Evolutionary conservation across 2,797 vertebrate species (phyloP).

Genomic region (Lacerta viridis): DNA sequence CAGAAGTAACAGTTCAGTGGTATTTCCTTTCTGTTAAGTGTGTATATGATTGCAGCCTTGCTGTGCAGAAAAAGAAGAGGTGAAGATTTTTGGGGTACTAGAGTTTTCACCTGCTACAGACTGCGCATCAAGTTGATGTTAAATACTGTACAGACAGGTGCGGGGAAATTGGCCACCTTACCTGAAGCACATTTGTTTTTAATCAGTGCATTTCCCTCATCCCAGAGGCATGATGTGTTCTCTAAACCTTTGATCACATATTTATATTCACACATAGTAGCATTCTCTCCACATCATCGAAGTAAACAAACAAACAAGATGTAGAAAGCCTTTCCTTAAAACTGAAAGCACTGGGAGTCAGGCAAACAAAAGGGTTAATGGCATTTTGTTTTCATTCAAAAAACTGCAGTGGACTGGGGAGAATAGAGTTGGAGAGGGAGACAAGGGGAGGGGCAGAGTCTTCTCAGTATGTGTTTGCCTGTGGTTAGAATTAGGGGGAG

Average conservation of each 20-base stretch:
- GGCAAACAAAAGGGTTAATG: conserved; percentile 20
- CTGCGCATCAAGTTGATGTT: background rate
- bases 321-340: background rate
- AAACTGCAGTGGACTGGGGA: background rate
- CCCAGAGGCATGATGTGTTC: background rate
- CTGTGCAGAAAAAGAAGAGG: background rate
- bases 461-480: conserved; percentile 10
- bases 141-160: background rate
- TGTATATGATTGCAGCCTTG: background rate
- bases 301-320: background rate
- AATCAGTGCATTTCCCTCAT: background rate
- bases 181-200: background rate
- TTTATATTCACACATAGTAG: background rate
- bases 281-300: background rate
- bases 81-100: background rate
- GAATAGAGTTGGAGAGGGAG: conserved; percentile 9
- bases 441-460: background rate
- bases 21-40: background rate
- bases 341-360: background rate
- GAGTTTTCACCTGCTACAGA: background rate
- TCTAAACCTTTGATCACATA: background rate
- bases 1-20: background rate
- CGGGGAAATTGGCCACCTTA: background rate
- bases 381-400: conserved; percentile 35
- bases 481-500: conserved; percentile 5